Percentiles rank a stretch among this genome's conserved stretches.
phyloP scores from a whole-genome alignment of 2,888 invertebrate genomes.

The Rutpela maculata region DNA sequence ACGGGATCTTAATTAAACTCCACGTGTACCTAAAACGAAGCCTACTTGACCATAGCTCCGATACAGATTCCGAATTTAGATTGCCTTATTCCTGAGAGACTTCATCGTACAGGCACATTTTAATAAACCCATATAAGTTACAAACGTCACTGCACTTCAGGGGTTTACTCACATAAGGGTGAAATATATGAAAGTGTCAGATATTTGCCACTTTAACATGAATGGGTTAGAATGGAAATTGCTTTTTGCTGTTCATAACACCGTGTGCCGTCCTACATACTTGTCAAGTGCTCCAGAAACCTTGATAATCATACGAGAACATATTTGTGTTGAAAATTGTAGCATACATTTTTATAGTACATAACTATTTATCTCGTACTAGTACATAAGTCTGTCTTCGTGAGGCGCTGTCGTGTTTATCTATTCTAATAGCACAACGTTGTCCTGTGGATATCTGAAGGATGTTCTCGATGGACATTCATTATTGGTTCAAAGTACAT shows the following conservation, averaged over 20 bases:
- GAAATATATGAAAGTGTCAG: slow-evolving; percentile 53
- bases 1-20: slow-evolving; percentile 39
- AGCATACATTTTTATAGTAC: background rate
- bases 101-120: slow-evolving; percentile 56
- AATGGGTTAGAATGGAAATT: slow-evolving; percentile 53
- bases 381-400: too few relatives aligned
- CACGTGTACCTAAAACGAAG: slow-evolving; percentile 40
- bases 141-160: slow-evolving; percentile 54
- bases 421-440: too few relatives aligned
- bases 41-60: slow-evolving; percentile 40
- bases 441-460: too few relatives aligned
- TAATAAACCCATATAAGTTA: slow-evolving; percentile 61
- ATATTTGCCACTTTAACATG: slow-evolving; percentile 54
- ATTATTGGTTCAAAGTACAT: too few relatives aligned
- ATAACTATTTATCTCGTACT: too few relatives aligned
- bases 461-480: too few relatives aligned
- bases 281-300: slow-evolving; percentile 26
- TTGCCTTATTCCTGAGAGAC: slow-evolving; percentile 56
- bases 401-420: too few relatives aligned
- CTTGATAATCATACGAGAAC: background rate
- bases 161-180: slow-evolving; percentile 53
- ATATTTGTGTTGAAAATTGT: background rate
- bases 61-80: slow-evolving; percentile 50
- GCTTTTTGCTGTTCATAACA: slow-evolving; percentile 46
- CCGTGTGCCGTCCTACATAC: slow-evolving; percentile 5